These are phyloP conservation scores for Panulirus ornatus DNA, from an alignment of 1,140 invertebrate species.

Conservation along the genomic window DNA sequence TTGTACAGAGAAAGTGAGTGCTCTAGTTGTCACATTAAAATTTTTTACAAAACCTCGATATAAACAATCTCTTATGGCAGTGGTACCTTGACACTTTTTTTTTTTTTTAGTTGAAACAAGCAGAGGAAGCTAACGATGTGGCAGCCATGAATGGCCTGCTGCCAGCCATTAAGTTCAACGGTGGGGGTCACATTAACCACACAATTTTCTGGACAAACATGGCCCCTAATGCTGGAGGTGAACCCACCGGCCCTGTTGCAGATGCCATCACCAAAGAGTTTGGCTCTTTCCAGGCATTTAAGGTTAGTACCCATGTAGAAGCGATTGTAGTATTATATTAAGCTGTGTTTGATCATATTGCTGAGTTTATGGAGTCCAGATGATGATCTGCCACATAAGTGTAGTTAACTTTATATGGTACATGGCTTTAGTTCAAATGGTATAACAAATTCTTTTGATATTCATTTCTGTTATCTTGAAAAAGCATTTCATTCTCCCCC, in stretches of 20 bases:
- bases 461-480: too few relatives aligned
- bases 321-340: too few relatives aligned
- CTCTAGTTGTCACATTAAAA: slow-evolving; percentile 76
- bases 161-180: slow-evolving; percentile 96
- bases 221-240: slow-evolving; percentile 85
- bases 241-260: slow-evolving; percentile 85
- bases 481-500: too few relatives aligned
- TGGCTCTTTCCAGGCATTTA: slow-evolving; percentile 87
- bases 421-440: too few relatives aligned
- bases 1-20: slow-evolving; percentile 93
- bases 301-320: slow-evolving; percentile 31
- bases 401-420: too few relatives aligned
- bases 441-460: too few relatives aligned
- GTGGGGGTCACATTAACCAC: slow-evolving; percentile 99
- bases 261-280: slow-evolving; percentile 88
- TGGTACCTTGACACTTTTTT: too few relatives aligned
- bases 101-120: slow-evolving; percentile 63
- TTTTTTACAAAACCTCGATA: too few relatives aligned
- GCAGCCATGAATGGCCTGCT: slow-evolving; percentile 88
- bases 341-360: too few relatives aligned
- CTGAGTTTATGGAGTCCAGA: too few relatives aligned
- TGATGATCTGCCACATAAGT: too few relatives aligned
- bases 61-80: too few relatives aligned
- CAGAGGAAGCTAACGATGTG: slow-evolving; percentile 82
- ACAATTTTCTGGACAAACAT: slow-evolving; percentile 99